Percentiles rank a stretch among this genome's conserved stretches.
Conservation (phyloP, 2,888 invertebrate species). For the Seladonia tumulorum region DNA sequence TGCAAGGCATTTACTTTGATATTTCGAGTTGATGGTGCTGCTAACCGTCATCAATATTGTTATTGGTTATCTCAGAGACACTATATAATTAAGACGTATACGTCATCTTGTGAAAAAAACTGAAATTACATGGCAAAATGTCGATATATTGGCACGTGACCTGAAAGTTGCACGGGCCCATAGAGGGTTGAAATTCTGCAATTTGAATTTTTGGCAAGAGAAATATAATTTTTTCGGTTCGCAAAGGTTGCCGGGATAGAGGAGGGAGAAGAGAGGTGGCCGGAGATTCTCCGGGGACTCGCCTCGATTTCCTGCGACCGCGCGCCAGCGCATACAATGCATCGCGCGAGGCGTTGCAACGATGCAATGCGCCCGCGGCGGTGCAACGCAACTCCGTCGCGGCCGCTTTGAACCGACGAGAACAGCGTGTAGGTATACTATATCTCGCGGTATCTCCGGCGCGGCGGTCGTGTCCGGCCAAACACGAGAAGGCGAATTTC, state of each 20-base stretch:
- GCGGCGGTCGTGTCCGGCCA: slow-evolving; percentile 61
- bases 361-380: slow-evolving; percentile 56
- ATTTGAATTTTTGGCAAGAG: too few relatives aligned
- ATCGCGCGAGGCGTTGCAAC: slow-evolving; percentile 40
- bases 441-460: slow-evolving; percentile 64
- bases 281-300: slow-evolving; percentile 4
- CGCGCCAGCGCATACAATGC: slow-evolving; percentile 53
- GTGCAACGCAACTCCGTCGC: slow-evolving; percentile 51
- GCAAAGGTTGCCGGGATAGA: slow-evolving; percentile 10
- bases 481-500: slow-evolving; percentile 65
- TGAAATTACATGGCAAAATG: too few relatives aligned
- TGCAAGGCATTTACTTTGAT: too few relatives aligned
- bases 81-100: too few relatives aligned
- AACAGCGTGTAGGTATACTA: slow-evolving; percentile 48
- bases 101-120: too few relatives aligned
- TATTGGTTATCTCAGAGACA: too few relatives aligned
- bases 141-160: too few relatives aligned
- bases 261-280: slow-evolving; percentile 12
- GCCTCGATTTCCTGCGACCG: slow-evolving; percentile 35
- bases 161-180: too few relatives aligned
- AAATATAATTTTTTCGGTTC: neutral
- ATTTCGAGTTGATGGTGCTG: too few relatives aligned
- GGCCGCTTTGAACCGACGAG: slow-evolving; percentile 54
- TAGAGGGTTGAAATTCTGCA: too few relatives aligned
- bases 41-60: too few relatives aligned